Base-by-base conservation (phyloP, 2,113 vertebrate species). In the Seriola dumerili region DNA sequence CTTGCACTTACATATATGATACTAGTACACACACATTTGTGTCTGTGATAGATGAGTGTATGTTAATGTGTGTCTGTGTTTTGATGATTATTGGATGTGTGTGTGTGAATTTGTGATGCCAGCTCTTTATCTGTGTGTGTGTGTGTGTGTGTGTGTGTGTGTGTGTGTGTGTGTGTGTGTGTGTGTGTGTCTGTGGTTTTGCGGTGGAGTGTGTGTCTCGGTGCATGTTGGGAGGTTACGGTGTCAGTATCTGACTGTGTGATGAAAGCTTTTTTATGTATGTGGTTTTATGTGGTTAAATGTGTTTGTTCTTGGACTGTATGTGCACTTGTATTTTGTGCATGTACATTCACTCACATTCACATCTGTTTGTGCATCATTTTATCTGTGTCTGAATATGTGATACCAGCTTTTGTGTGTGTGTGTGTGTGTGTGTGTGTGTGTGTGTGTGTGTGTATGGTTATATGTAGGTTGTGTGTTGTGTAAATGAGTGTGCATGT, bases 181-280 rank as follows among this genome's bases (percentile, higher is more conserved):
- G 38, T 66, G 46, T 58, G 46, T 59, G 64, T 17, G 1, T 72
- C 2, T 81, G 32, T 62, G 72, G 16, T 12, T 72, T 21, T 77
- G 72, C 2, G 29, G 38, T 61, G 1, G 16, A 17, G 50, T 29
- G 40, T 44, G 21, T 72, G 36, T 76, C 13, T 69, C 12, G 50
- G 42, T 65, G 62, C n/a, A 36, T 12, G 50, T 46, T 36, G 25
- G 54, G 69, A 55, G 76, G 63, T 81, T 50, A 72, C 61, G 67
- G 55, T 57, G 76, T 80, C 64, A 52, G 59, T 40, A 4, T 54
- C 42, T 78, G 69, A 29, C 54, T 69, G 85, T 59, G 74, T 72
- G 46, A 78, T 69, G 50, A 69, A 17, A 46, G 76, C 52, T 67
- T 42, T 52, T 67, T 23, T 71, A 54, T 67, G 32, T 48, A n/a